These are phyloP conservation scores for Conopomorpha cramerella DNA, from an alignment of 1,140 invertebrate genomes.

Conservation along the genomic window DNA sequence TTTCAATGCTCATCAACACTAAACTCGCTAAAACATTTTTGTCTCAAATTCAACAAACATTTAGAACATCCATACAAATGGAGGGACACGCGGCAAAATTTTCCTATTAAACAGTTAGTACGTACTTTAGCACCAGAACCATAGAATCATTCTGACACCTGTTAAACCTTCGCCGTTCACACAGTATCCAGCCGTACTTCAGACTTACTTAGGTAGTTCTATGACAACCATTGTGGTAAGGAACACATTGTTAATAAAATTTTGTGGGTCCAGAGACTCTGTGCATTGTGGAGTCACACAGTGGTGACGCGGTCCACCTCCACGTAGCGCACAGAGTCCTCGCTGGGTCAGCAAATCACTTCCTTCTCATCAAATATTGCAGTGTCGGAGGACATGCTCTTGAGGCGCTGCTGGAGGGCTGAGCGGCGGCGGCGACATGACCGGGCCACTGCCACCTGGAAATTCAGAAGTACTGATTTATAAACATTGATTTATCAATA, in stretches of 20 bases:
- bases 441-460: constrained; percentile 48
- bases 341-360: constrained; percentile 91
- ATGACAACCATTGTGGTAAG: neutral
- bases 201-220: no score
- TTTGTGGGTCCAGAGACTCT: constrained; percentile 20
- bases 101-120: constrained; percentile 27
- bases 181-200: no score
- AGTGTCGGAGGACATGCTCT: constrained; percentile 77
- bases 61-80: no score
- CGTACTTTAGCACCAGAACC: no score
- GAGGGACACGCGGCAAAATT: no score
- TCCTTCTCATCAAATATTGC: constrained; percentile 82
- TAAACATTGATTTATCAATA: no score
- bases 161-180: no score
- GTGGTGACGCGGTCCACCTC: constrained; percentile 88
- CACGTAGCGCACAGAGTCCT: constrained; percentile 89
- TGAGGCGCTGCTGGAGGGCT: constrained; percentile 74
- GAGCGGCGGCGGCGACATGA: constrained; percentile 70
- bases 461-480: no score
- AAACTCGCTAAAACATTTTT: no score
- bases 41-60: no score
- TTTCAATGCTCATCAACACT: no score
- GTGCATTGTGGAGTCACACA: constrained; percentile 70
- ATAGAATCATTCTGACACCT: no score
- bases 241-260: neutral